Conservation (phyloP, 1,140 invertebrate genomes). For the Pemphigus obesinymphae region DNA sequence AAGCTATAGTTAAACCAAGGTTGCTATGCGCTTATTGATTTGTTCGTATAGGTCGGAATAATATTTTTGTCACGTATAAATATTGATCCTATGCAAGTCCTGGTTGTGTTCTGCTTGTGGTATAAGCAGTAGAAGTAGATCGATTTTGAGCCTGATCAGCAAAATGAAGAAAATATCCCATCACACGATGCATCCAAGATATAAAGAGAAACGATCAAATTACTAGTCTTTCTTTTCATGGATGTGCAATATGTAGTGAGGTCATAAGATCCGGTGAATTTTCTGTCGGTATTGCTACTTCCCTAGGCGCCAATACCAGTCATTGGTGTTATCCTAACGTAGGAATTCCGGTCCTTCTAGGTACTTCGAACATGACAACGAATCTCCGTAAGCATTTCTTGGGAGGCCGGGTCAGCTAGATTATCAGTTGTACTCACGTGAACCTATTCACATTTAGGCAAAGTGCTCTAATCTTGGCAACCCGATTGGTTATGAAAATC, state of each 20-base stretch:
- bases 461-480: constrained; percentile 20
- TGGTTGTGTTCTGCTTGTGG: background rate
- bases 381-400: background rate
- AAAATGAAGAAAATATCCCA: background rate
- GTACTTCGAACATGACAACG: background rate
- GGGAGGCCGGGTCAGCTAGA: no score
- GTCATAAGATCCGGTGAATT: background rate
- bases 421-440: no score
- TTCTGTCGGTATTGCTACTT: background rate
- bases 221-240: background rate
- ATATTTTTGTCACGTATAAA: background rate
- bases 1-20: background rate
- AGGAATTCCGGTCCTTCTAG: background rate
- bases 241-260: background rate
- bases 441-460: no score
- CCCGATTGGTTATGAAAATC: constrained; percentile 33
- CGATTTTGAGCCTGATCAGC: background rate
- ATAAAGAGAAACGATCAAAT: background rate
- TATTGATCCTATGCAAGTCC: background rate
- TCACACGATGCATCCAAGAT: background rate
- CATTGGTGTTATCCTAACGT: background rate
- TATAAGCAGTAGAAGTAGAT: background rate
- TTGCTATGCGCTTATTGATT: no score
- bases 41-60: background rate
- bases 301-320: background rate